Percentiles rank a stretch among this genome's conserved stretches.
These are phyloP conservation scores for Ommatoiulus sabulosus DNA, from an alignment of 2,888 invertebrate species.

Conservation along the genomic window DNA sequence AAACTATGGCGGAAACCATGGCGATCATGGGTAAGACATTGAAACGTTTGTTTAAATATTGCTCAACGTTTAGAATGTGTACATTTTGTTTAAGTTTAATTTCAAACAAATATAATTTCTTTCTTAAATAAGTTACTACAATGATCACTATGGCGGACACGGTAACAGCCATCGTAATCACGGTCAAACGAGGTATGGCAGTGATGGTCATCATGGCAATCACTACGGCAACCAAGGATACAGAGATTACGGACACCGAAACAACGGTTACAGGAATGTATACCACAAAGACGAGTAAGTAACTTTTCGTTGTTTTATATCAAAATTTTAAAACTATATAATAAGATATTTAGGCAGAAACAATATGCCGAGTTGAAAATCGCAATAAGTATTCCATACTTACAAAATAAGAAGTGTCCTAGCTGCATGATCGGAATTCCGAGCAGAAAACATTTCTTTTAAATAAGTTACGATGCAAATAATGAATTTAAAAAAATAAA, in stretches of 20 bases:
- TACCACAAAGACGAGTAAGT: conserved; percentile 58
- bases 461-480: no score
- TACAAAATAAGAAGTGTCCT: no score
- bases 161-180: conserved; percentile 58
- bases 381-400: no score
- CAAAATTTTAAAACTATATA: no score
- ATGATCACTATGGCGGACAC: conserved; percentile 58
- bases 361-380: no score
- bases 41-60: not conserved
- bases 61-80: not conserved
- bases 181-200: conserved; percentile 55
- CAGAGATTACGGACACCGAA: conserved; percentile 56
- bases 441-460: no score
- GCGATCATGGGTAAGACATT: conserved; percentile 66
- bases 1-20: conserved; percentile 73
- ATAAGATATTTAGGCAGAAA: no score
- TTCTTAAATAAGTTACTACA: conserved; percentile 55
- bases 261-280: conserved; percentile 59
- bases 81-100: not conserved
- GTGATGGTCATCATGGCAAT: conserved; percentile 58
- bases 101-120: not conserved
- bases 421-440: no score
- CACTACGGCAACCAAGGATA: conserved; percentile 59
- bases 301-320: not conserved
- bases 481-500: no score